Evolutionary conservation across 2,113 vertebrate genomes (phyloP), one percentile per base, ranked within the genome.

Genomic region (Brachionichthys hirsutus): DNA sequence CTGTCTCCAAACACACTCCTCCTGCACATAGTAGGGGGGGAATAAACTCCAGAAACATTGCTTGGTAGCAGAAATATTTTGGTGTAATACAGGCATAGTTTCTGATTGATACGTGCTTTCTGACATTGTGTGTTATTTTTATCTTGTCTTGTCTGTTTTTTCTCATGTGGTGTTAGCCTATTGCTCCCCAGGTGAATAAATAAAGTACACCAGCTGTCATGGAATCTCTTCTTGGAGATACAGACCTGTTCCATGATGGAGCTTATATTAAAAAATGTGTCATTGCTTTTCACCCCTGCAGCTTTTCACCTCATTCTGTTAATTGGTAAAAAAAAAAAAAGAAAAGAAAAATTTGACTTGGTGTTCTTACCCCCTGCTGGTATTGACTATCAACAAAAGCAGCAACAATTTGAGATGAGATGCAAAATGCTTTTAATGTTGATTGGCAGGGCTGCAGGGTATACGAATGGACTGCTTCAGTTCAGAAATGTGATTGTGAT

Each of bases 401-500:
- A 30, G 1, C 6, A 58, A 34, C 34, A 59, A 11, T 48, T 43
- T 68, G 51, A 54, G 18, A 16, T 48, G 3, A 50, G 9, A 38
- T 22, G n/a, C 3, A 8, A 17, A 49, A 41, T 20, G 2, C 12
- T 35, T 14, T 55, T 56, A 42, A 8, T 36, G 52, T 49, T 20
- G 30, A 58, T 56, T 3, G 2, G 30, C 17, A 15, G n/a, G 14
- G 54, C 52, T 70, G 12, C 11, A 15, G 20, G 9, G 24, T 15
- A 14, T 24, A 44, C 79, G 78, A 85, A 84, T 62, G 79, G 41
- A 34, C 30, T 14, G 47, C 14, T 49, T 75, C 69, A 75, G 44
- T 42, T 30, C 45, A 36, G 61, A 79, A 64, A 61, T 80, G 62
- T 57, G 80, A 81, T 68, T 38, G 68, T 77, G 67, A 75, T 58